Conservation (phyloP, 2,113 vertebrate genomes). For the Tautogolabrus adspersus region DNA sequence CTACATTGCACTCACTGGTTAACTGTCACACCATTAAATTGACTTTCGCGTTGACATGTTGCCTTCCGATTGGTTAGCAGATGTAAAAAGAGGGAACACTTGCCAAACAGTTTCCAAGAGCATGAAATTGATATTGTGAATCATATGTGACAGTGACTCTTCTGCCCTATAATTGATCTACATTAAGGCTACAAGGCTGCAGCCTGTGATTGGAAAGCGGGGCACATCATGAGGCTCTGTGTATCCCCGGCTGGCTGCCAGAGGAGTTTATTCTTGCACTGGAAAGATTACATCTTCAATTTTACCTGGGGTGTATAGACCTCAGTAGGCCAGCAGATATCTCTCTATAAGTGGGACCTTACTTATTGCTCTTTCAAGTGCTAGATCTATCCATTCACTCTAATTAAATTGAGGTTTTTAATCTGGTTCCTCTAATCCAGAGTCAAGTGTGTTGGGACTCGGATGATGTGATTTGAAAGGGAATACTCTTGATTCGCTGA, state of each 20-base stretch:
- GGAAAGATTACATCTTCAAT: conserved; percentile 85
- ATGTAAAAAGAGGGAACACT: conserved; percentile 94
- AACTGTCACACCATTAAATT: conserved; percentile 97
- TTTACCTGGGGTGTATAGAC: conserved; percentile 83
- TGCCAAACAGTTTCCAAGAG: conserved; percentile 93
- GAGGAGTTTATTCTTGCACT: conserved; percentile 77
- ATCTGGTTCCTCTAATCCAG: conserved; percentile 86
- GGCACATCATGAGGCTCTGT: conserved; percentile 74
- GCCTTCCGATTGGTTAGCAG: conserved; percentile 96
- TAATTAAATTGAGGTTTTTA: conserved; percentile 89
- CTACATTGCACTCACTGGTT: conserved; percentile 89
- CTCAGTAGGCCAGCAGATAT: conserved; percentile 79
- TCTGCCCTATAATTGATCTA: conserved; percentile 96
- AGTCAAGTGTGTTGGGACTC: conserved; percentile 84
- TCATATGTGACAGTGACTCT: conserved; percentile 94
- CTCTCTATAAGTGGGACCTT: conserved; percentile 83
- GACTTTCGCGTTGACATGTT: conserved; percentile 92
- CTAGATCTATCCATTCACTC: conserved; percentile 84
- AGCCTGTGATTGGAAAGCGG: conserved; percentile 70
- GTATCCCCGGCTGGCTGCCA: conserved; percentile 74
- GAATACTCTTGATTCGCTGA: conserved; percentile 83
- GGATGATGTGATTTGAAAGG: conserved; percentile 86
- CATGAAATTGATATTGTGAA: conserved; percentile 99
- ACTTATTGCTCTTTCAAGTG: conserved; percentile 86
- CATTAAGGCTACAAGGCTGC: conserved; percentile 85